phyloP scores from a whole-genome alignment of 2,888 invertebrate genomes.

The Amiota communis region DNA sequence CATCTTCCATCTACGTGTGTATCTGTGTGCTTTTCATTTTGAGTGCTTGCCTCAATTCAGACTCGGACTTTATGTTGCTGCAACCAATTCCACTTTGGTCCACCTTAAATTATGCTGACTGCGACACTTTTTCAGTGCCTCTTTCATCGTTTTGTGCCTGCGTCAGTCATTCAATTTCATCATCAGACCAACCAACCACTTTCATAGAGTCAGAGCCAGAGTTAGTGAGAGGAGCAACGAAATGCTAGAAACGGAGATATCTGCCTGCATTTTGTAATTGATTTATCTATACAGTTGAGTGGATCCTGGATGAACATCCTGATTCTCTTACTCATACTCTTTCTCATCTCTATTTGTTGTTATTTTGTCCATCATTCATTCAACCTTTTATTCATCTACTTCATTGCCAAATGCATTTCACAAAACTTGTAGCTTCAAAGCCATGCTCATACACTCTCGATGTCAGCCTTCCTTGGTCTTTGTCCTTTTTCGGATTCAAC shows the following conservation, averaged over 20 bases:
- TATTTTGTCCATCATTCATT: slow-evolving; percentile 2
- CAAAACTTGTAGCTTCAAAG: slow-evolving; percentile 16
- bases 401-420: slow-evolving; percentile 16
- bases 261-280: slow-evolving; percentile 19
- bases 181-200: neutral
- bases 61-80: neutral
- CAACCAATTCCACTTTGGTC: slow-evolving; percentile 17
- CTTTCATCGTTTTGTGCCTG: slow-evolving; percentile 17
- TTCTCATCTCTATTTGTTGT: neutral
- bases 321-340: neutral
- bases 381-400: slow-evolving; percentile 3
- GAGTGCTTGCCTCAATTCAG: no score
- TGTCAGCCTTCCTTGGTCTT: slow-evolving; percentile 15
- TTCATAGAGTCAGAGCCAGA: no score
- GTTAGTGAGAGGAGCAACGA: no score
- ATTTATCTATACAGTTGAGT: slow-evolving; percentile 22
- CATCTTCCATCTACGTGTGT: no score
- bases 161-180: slow-evolving; percentile 20
- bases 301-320: slow-evolving; percentile 8
- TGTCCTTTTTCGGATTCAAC: neutral
- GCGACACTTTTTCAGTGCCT: slow-evolving; percentile 40
- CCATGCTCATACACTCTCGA: slow-evolving; percentile 35
- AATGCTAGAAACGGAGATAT: neutral
- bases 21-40: no score
- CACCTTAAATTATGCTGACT: slow-evolving; percentile 43